Evolutionary conservation across 2,888 invertebrate species (phyloP), one percentile per base, ranked within the genome.

Genomic region (Spodoptera littoralis): DNA sequence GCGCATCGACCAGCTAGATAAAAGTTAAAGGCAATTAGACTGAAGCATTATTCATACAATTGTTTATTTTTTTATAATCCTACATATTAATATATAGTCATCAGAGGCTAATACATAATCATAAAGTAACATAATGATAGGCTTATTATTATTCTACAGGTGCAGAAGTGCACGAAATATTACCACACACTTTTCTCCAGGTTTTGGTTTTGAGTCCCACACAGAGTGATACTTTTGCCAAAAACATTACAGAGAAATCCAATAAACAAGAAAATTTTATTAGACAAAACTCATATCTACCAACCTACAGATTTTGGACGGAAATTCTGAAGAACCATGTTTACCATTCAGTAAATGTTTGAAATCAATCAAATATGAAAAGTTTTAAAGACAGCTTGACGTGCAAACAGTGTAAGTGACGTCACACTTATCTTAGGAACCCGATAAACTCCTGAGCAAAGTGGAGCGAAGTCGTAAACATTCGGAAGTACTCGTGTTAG

Each of bases 381-480:
- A 43, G 24, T 46, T 27, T 49, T 63, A 30, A 52, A 13, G 49
- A 43, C 11, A 30, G 36, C 52, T 46, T 48, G 63, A 56, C 49
- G 70, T 70, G 22, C 24, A 11, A 70, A 53, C 64, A 64, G 18
- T 22, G 13, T 42, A 49, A 27, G 11, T 75, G 73, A 76, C 76
- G 76, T 55, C 60, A 63, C 22, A 1, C 12, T 42, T 65, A 46
- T 46, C 43, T 47, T 56, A n/a, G 46, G 51, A 57, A 65, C 50
- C 60, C 53, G 42, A 62, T 64, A 18, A 62, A 60, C 56, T 42
- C 49, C 52, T 49, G 47, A 55, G 30, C 65, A 60, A 70, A 63
- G 52, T 65, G 55, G 45, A 47, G 52, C 50, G 55, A 13, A 53
- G 48, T 73, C 75, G 69, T 78, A 78, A 78, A 78, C 49, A 68